Conservation (phyloP, 1,140 invertebrate genomes). For the Pogonomyrmex californicus region DNA sequence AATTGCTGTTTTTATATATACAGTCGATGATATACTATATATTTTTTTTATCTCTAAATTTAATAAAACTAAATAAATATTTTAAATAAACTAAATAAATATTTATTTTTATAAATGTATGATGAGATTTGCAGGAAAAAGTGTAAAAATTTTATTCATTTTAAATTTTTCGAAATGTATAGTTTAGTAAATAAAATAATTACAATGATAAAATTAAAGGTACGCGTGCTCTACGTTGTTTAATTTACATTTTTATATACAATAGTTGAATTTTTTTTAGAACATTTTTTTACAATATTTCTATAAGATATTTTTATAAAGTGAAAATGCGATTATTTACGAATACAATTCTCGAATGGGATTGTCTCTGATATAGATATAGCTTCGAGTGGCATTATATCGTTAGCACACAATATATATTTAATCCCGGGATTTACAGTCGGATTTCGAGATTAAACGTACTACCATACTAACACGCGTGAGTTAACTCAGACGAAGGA, state of each 20-base stretch:
- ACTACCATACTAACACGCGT: neutral
- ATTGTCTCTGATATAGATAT: neutral
- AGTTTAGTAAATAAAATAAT: neutral
- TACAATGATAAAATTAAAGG: neutral
- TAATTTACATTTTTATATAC: neutral
- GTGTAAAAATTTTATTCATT: neutral
- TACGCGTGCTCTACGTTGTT: neutral
- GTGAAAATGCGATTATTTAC: neutral
- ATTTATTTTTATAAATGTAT: neutral
- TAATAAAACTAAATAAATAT: neutral
- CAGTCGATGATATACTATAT: neutral
- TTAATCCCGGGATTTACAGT: constrained; percentile 13
- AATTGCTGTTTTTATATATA: neutral
- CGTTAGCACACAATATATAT: constrained; percentile 14
- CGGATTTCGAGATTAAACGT: constrained; percentile 33
- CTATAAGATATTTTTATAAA: neutral
- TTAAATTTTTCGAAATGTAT: neutral
- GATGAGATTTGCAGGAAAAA: neutral
- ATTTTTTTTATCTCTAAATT: neutral
- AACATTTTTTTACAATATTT: neutral
- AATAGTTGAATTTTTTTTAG: neutral
- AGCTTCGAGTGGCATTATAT: constrained; percentile 24
- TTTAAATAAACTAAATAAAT: neutral
- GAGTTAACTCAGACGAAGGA: neutral
- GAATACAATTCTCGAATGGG: neutral